phyloP scores from a whole-genome alignment of 2,888 invertebrate genomes.

The Carabus problematicus region DNA sequence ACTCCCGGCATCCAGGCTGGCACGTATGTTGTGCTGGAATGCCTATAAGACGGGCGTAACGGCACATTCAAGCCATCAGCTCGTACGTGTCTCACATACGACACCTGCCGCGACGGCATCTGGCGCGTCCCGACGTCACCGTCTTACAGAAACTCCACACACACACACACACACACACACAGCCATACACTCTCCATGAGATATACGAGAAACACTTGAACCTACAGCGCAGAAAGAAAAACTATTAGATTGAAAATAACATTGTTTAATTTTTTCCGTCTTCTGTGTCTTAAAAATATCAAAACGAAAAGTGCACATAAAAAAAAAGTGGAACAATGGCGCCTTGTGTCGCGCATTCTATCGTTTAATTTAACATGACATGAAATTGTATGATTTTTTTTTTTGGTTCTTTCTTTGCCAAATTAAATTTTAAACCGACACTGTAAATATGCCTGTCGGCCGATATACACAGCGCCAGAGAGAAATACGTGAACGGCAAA shows the following conservation, averaged over 20 bases:
- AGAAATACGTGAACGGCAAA: slow-evolving; percentile 24
- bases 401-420: slow-evolving; percentile 10
- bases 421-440: slow-evolving; percentile 38
- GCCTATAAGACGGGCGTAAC: slow-evolving; percentile 27
- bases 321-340: background rate
- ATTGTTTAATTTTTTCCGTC: too few species aligned
- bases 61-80: slow-evolving; percentile 28
- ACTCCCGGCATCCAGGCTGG: slow-evolving; percentile 13
- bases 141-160: background rate
- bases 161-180: too few species aligned
- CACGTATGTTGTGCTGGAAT: slow-evolving; percentile 20
- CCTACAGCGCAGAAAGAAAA: too few species aligned
- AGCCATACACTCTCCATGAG: too few species aligned
- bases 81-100: slow-evolving; percentile 34
- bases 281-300: too few species aligned
- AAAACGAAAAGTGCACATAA: background rate
- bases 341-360: background rate
- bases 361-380: slow-evolving; percentile 6
- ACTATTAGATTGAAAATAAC: too few species aligned
- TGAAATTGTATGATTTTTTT: slow-evolving; percentile 5
- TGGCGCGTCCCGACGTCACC: slow-evolving; percentile 13
- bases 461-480: slow-evolving; percentile 29
- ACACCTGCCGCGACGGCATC: slow-evolving; percentile 28
- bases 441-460: slow-evolving; percentile 37
- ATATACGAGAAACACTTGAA: too few species aligned